Conservation (phyloP, 2,888 invertebrate genomes). For the Emmelina monodactyla region DNA sequence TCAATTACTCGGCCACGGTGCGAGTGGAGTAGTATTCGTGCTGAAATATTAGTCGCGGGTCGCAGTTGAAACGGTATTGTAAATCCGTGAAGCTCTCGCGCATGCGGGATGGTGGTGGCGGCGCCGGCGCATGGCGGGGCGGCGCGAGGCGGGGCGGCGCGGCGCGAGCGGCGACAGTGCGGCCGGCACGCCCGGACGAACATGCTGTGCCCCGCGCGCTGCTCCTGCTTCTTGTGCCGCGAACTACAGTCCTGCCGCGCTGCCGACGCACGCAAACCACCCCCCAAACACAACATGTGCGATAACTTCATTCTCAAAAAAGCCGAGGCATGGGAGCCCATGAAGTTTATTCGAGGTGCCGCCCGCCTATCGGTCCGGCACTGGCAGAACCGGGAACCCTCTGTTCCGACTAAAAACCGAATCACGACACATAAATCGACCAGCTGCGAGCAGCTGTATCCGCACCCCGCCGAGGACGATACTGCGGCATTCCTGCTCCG, state of each 20-base stretch:
- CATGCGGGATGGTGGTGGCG: conserved; percentile 33
- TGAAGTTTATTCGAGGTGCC: conserved; percentile 56
- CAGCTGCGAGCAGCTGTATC: conserved; percentile 59
- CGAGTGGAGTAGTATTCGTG: background rate
- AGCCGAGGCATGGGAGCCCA: conserved; percentile 58
- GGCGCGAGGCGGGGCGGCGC: conserved; percentile 15
- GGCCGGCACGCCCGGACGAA: conserved; percentile 47
- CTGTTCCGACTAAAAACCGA: conserved; percentile 42
- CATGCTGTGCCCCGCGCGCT: conserved; percentile 77
- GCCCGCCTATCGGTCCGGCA: conserved; percentile 62
- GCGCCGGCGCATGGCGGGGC: conserved; percentile 27
- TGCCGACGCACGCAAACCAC: conserved; percentile 51
- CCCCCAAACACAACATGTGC: conserved; percentile 44
- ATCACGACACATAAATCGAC: conserved; percentile 50
- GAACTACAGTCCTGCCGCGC: conserved; percentile 72
- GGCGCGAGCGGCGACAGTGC: conserved; percentile 32
- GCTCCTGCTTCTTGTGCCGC: conserved; percentile 77
- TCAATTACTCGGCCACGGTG: conserved; percentile 1
- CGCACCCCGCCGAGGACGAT: conserved; percentile 41
- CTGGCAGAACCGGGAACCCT: conserved; percentile 58
- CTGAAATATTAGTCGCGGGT: background rate
- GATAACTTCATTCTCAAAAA: conserved; percentile 66
- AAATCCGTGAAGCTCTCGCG: conserved; percentile 34
- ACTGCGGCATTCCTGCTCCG: conserved; percentile 44
- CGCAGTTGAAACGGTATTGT: conserved; percentile 29